Percentiles rank a stretch among this genome's conserved stretches.
phyloP scores from a whole-genome alignment of 1,140 invertebrate genomes.

The Alviniconcha marisindica region DNA sequence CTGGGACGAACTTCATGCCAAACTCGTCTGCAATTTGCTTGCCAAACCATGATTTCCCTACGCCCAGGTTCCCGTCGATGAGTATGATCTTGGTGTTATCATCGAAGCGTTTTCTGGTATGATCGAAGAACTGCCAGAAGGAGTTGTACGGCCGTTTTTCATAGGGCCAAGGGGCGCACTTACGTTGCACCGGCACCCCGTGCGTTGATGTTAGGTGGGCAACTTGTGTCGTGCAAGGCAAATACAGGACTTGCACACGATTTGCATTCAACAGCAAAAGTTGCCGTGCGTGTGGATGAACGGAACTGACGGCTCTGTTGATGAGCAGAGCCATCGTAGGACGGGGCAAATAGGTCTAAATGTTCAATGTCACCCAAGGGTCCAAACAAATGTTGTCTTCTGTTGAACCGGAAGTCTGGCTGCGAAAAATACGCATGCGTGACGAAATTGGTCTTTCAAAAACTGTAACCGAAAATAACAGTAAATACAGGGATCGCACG shows the following conservation, averaged over 20 bases:
- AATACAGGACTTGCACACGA: slow-evolving; percentile 9
- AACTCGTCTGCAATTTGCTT: slow-evolving; percentile 67
- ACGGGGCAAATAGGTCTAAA: not conserved
- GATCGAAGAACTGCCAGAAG: slow-evolving; percentile 52
- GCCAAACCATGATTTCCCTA: slow-evolving; percentile 63
- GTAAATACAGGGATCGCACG: no score
- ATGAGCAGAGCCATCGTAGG: slow-evolving; percentile 33
- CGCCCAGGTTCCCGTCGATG: slow-evolving; percentile 67
- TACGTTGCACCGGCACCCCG: slow-evolving; percentile 37
- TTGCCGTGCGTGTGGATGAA: slow-evolving; percentile 31
- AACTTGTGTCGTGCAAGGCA: slow-evolving; percentile 42
- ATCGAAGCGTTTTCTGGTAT: slow-evolving; percentile 56
- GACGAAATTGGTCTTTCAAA: no score
- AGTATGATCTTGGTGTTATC: slow-evolving; percentile 67
- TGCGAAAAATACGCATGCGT: not conserved
- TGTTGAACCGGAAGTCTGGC: not conserved
- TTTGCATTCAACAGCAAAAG: slow-evolving; percentile 14
- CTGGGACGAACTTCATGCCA: slow-evolving; percentile 61
- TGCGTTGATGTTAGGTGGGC: slow-evolving; percentile 49
- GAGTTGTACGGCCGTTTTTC: slow-evolving; percentile 49
- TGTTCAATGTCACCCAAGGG: slow-evolving; percentile 27
- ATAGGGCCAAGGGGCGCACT: slow-evolving; percentile 51
- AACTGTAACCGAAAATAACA: no score
- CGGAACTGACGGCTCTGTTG: slow-evolving; percentile 20
- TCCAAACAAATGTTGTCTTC: not conserved